phyloP scores from a whole-genome alignment of 2,888 invertebrate species.

The Strigamia transsilvanica region DNA sequence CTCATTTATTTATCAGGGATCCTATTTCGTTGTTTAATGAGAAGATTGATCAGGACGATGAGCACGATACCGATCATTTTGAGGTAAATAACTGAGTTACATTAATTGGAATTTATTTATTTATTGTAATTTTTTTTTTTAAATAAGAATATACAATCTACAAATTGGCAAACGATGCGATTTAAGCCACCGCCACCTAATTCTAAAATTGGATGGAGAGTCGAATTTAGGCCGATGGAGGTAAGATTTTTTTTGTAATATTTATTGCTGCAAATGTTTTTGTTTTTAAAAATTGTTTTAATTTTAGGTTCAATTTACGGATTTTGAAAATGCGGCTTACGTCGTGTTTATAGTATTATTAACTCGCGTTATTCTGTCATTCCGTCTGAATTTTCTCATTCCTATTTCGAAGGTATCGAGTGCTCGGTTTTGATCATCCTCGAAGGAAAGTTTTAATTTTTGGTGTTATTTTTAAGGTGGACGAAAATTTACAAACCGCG shows the following conservation, averaged over 20 bases:
- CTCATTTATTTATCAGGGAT: conserved; percentile 98
- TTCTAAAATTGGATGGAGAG: conserved; percentile 97
- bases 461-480: conserved; percentile 69
- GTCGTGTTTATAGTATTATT: conserved; percentile 97
- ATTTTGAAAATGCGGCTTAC: conserved; percentile 99
- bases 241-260: conserved; percentile 32
- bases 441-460: conserved; percentile 33
- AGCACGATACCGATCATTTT: conserved; percentile 96
- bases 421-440: neutral
- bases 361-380: conserved; percentile 95
- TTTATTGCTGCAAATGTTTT: neutral
- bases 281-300: neutral
- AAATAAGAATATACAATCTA: conserved; percentile 94
- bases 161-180: conserved; percentile 99
- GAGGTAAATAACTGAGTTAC: conserved; percentile 73
- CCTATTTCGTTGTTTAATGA: conserved; percentile 94
- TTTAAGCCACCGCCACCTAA: conserved; percentile 98
- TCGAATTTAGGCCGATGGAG: conserved; percentile 98
- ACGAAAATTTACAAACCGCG: conserved; percentile 96
- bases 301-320: conserved; percentile 86
- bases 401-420: conserved; percentile 88
- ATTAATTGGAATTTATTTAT: neutral
- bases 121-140: conserved; percentile 55
- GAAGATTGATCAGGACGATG: conserved; percentile 91
- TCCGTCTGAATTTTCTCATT: conserved; percentile 93